A percentile compares a stretch with the other conserved stretches of the same genome.
phyloP scores from a whole-genome alignment of 1,140 invertebrate species.

The Drosophila truncata region DNA sequence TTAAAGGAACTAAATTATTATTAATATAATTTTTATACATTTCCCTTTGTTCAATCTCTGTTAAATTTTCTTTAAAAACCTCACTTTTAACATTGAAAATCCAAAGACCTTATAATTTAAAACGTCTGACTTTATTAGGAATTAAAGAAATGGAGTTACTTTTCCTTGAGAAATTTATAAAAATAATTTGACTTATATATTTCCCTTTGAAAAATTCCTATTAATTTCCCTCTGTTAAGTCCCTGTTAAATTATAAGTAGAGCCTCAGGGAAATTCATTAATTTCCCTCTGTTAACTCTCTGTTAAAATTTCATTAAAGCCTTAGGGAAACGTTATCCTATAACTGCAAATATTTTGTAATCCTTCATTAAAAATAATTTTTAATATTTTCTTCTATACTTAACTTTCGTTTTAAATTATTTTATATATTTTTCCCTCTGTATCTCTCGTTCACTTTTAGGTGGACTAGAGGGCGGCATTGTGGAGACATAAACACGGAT shows the following conservation, averaged over 20 bases:
- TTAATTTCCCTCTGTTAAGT: neutral
- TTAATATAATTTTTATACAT: no score
- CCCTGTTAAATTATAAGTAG: neutral
- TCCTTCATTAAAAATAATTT: neutral
- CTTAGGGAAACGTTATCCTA: no score
- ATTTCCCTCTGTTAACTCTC: neutral
- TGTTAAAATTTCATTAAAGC: neutral
- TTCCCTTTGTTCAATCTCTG: no score
- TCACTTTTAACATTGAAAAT: no score
- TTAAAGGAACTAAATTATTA: no score
- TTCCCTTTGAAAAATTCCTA: neutral
- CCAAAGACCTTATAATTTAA: neutral
- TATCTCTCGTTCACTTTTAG: conserved; percentile 12
- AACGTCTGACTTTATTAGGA: no score
- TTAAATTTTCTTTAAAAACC: no score
- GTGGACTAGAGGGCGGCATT: conserved; percentile 17
- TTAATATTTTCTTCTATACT: neutral
- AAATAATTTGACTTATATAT: neutral
- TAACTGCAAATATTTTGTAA: neutral
- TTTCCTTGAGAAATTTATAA: no score
- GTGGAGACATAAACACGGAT: conserved; percentile 56
- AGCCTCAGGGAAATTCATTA: neutral
- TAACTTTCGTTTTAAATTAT: neutral
- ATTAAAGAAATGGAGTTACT: no score
- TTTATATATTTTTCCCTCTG: neutral